Base-by-base conservation (phyloP, 1,140 invertebrate species). In the Drosophila nigromelanica region DNA sequence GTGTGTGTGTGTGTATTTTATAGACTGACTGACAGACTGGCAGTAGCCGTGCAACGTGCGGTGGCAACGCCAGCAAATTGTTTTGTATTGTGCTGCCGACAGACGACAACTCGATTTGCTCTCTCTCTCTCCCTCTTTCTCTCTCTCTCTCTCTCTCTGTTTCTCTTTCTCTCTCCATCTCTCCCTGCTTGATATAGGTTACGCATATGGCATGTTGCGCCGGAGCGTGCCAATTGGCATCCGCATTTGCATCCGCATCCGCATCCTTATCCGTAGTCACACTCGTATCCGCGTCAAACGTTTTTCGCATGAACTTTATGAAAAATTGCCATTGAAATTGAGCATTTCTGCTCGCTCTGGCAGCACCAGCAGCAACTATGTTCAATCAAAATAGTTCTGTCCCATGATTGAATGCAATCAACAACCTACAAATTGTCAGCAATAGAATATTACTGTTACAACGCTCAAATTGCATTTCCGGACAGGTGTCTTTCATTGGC, bases 41-140 rank as follows among this genome's bases (percentile, higher is more conserved):
- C 45, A 15, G 45, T 15, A 59, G 51, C 14, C 5, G 58, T 21
- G 50, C 14, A 39, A 42, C n/a, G 24, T 51, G 33, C 12, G 48
- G 55, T 35, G 33, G 71, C 70, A 69, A 52, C 67, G 76, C 78
- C 60, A 82, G 82, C 82, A 87, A 86, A 86, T 86, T 86, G 82
- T 86, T 80, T 86, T 86, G 82, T 86, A 86, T 86, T 87, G 82
- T 86, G 67, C 63, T 73, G 78, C 64, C 73, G 80, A 83, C 62
- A 72, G 73, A 60, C 78, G 55, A 86, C 77, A 86, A 73, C 62
- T 87, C 82, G 82, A 87, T 87, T 78, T 87, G 82, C 82, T 71
- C 69, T 73, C 8, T 18, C 33, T 45, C 27, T 35, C 11, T 10
- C 42, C 21, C 27, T 8, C 5, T 39, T 8, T 24, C 6, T 6